These are phyloP conservation scores for Thamnophis sirtalis DNA, from an alignment of 2,113 vertebrate genomes.

Conservation along the genomic window DNA sequence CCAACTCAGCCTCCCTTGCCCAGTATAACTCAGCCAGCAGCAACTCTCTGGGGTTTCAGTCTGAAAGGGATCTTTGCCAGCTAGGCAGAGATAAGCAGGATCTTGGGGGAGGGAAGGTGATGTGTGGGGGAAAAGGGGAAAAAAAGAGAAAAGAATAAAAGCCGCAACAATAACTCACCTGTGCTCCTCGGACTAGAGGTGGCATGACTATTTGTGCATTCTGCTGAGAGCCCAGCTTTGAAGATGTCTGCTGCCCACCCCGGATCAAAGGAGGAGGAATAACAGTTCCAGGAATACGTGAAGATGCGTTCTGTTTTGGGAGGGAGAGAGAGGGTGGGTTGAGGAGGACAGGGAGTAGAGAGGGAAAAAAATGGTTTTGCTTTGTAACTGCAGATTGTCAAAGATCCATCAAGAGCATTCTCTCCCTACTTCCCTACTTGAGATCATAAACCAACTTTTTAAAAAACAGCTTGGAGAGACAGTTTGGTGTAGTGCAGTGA, in stretches of 20 bases:
- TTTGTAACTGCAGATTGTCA: not conserved
- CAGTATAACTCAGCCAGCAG: not conserved
- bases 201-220: conserved; percentile 92
- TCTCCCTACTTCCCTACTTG: not conserved
- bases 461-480: not conserved
- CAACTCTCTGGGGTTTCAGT: not conserved
- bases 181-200: conserved; percentile 89
- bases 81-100: not conserved
- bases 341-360: too few species aligned
- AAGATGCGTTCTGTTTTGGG: conserved; percentile 53
- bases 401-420: not conserved
- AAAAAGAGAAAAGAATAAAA: not conserved
- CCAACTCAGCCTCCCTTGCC: not conserved
- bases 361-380: too few species aligned
- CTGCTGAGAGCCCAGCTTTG: conserved; percentile 80
- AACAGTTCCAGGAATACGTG: conserved; percentile 83
- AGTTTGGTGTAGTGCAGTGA: not conserved
- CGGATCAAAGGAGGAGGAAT: conserved; percentile 93
- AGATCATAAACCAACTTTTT: not conserved
- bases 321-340: not conserved
- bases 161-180: conserved; percentile 68
- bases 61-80: not conserved
- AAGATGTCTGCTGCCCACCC: conserved; percentile 83
- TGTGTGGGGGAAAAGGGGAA: not conserved
- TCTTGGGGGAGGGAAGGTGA: not conserved